Conservation (phyloP, 2,888 invertebrate genomes). For the Lordiphosa fenestrarum region DNA sequence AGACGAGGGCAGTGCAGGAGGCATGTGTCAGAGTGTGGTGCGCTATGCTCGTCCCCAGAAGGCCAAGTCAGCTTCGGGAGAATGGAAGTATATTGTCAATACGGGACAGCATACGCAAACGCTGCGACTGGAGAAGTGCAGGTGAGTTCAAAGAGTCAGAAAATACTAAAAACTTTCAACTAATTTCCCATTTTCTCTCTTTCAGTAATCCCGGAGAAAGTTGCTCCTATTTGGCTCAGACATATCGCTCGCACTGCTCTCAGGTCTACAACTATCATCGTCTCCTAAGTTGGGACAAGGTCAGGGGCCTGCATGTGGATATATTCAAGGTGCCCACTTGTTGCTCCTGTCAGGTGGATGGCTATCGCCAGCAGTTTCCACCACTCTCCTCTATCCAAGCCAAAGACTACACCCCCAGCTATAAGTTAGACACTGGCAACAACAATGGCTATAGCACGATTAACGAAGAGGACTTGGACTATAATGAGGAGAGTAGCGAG, state of each 20-base stretch:
- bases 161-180: background rate
- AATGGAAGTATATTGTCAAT: slow-evolving; percentile 93
- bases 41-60: slow-evolving; percentile 90
- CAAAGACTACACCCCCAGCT: slow-evolving; percentile 66
- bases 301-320: slow-evolving; percentile 90
- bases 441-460: slow-evolving; percentile 64
- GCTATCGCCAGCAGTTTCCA: slow-evolving; percentile 86
- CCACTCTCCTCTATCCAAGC: slow-evolving; percentile 78
- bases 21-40: slow-evolving; percentile 89
- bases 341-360: slow-evolving; percentile 90
- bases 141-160: slow-evolving; percentile 79
- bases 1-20: slow-evolving; percentile 84
- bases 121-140: slow-evolving; percentile 89
- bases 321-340: slow-evolving; percentile 92
- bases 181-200: background rate
- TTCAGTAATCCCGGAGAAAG: slow-evolving; percentile 86
- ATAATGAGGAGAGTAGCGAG: slow-evolving; percentile 75
- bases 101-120: slow-evolving; percentile 92
- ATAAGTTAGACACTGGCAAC: slow-evolving; percentile 35
- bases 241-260: slow-evolving; percentile 89
- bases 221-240: slow-evolving; percentile 89
- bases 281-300: slow-evolving; percentile 90
- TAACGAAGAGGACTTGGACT: slow-evolving; percentile 74
- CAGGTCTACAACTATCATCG: slow-evolving; percentile 93
- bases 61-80: slow-evolving; percentile 89